Conservation (phyloP, 2,888 invertebrate genomes). For the Caenorhabditis sp. region DNA sequence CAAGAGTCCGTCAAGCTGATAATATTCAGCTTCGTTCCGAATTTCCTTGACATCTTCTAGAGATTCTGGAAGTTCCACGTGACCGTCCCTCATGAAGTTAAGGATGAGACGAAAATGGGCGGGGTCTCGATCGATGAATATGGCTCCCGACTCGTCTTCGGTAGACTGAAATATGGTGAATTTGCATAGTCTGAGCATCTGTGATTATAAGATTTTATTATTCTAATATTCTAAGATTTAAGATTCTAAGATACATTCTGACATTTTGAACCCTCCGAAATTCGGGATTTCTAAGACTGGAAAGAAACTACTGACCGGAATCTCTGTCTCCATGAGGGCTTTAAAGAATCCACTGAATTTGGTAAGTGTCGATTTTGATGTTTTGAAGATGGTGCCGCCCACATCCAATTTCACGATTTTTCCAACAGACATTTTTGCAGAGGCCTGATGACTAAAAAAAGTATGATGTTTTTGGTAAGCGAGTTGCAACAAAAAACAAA, state of each 20-base stretch:
- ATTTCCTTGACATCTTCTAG: conserved; percentile 93
- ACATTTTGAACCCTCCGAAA: no score
- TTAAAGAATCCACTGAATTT: conserved; percentile 98
- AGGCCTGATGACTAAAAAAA: no score
- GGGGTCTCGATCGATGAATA: conserved; percentile 96
- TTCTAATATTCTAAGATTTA: no score
- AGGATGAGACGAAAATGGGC: conserved; percentile 97
- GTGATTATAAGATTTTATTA: no score
- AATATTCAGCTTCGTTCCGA: conserved; percentile 97
- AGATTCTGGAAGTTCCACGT: conserved; percentile 83
- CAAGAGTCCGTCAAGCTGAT: conserved; percentile 3
- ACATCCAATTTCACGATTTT: conserved; percentile 94
- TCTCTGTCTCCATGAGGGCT: conserved; percentile 74
- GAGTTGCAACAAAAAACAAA: no score
- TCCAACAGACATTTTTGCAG: background rate
- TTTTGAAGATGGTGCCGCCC: conserved; percentile 96
- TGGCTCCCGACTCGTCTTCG: conserved; percentile 87
- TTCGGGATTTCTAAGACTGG: no score
- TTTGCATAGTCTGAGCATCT: no score
- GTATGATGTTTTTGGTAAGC: no score
- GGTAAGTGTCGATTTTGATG: conserved; percentile 96
- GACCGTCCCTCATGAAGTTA: conserved; percentile 95
- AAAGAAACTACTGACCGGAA: background rate
- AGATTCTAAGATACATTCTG: no score
- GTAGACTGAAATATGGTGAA: no score